Percentiles rank a stretch among this genome's conserved stretches.
Conservation (phyloP, 1,140 invertebrate species). For the Magallana angulata region DNA sequence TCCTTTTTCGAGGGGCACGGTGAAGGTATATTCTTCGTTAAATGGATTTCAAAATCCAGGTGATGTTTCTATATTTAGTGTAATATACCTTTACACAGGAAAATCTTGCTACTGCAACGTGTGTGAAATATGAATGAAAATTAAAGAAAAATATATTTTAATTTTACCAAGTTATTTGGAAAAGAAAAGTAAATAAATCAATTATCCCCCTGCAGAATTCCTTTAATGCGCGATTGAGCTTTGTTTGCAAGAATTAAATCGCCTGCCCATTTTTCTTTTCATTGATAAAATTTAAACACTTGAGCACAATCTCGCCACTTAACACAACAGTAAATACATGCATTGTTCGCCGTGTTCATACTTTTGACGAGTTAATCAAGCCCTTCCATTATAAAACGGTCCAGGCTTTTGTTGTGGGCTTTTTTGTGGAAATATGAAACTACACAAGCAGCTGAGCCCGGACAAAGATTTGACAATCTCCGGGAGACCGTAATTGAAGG, state of each 20-base stretch:
- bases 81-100: not conserved
- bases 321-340: not conserved
- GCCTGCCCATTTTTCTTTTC: slow-evolving; percentile 1
- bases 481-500: not conserved
- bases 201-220: not conserved
- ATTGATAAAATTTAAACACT: slow-evolving; percentile 33
- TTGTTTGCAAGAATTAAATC: not conserved
- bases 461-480: not conserved
- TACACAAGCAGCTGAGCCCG: not conserved
- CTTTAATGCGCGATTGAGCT: not conserved
- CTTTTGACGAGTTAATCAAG: slow-evolving; percentile 16
- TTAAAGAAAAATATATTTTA: not conserved
- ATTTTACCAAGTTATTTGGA: not conserved
- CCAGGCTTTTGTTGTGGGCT: slow-evolving; percentile 4
- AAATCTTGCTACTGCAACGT: not conserved
- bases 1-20: not conserved
- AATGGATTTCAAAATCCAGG: slow-evolving; percentile 12
- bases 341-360: not conserved
- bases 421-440: not conserved
- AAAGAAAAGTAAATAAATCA: not conserved
- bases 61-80: slow-evolving; percentile 15
- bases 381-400: not conserved
- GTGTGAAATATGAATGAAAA: slow-evolving; percentile 15
- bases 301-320: not conserved
- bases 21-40: not conserved